Evolutionary conservation across 2,888 invertebrate genomes (phyloP).

Genomic region (Operophtera brumata): DNA sequence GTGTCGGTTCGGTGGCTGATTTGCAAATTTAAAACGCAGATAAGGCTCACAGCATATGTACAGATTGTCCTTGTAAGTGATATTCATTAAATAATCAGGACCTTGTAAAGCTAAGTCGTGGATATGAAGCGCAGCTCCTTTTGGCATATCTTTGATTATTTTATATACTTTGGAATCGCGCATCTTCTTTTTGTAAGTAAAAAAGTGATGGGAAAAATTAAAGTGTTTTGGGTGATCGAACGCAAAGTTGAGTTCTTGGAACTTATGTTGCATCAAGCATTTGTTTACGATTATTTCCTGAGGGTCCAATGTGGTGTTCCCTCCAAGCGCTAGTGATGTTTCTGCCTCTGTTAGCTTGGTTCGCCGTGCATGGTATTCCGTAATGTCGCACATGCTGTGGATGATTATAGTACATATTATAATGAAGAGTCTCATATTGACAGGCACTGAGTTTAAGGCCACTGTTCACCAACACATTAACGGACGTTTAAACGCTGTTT

Average conservation of each 20-base stretch:
- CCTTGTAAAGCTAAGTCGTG: conserved; percentile 85
- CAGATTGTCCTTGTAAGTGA: conserved; percentile 83
- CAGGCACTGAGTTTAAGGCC: not conserved
- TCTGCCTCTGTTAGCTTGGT: conserved; percentile 6
- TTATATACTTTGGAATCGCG: conserved; percentile 83
- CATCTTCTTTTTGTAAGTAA: conserved; percentile 81
- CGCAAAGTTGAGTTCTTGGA: conserved; percentile 76
- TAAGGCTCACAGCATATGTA: conserved; percentile 70
- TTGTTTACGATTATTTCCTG: conserved; percentile 78
- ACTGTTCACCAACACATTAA: no score
- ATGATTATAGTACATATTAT: not conserved
- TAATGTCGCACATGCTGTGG: conserved; percentile 15
- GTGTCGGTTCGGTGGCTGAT: conserved; percentile 27
- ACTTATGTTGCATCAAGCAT: conserved; percentile 81
- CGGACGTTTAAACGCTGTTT: no score
- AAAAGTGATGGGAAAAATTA: conserved; percentile 84
- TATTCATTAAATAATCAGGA: conserved; percentile 81
- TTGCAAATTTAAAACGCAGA: conserved; percentile 50
- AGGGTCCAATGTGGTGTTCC: conserved; percentile 64
- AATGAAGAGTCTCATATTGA: conserved; percentile 3
- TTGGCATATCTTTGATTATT: conserved; percentile 85
- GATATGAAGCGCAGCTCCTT: conserved; percentile 86
- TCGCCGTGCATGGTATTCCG: conserved; percentile 8
- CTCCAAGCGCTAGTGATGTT: conserved; percentile 65
- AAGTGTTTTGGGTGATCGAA: conserved; percentile 79